These are phyloP conservation scores for Peromyscus nudipes DNA, from an alignment of 2,797 vertebrate genomes.

Conservation along the genomic window DNA sequence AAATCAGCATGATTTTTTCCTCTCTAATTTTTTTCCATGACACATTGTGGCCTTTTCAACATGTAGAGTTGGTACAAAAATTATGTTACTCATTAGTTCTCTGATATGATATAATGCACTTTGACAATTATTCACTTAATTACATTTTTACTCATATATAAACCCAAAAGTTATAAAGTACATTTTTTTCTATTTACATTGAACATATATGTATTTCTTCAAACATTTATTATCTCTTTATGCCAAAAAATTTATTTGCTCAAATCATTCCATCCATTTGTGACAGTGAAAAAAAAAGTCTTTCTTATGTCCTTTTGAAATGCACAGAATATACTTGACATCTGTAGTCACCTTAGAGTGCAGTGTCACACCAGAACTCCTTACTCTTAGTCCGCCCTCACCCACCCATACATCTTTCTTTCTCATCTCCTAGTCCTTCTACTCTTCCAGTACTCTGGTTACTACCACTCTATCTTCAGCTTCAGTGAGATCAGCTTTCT, in stretches of 20 bases:
- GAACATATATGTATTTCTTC: neutral
- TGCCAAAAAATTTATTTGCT: neutral
- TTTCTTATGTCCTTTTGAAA: neutral
- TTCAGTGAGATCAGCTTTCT: neutral
- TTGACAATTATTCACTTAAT: neutral
- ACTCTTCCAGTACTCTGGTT: neutral
- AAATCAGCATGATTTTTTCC: conserved; percentile 76
- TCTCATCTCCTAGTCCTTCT: neutral
- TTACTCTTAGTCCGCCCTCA: neutral
- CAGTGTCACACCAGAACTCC: neutral
- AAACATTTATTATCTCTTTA: neutral
- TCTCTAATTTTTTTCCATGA: conserved; percentile 52
- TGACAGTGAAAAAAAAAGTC: neutral
- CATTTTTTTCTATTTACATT: neutral
- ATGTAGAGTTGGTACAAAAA: conserved; percentile 35
- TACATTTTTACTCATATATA: neutral
- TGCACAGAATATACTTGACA: neutral
- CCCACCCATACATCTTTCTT: neutral
- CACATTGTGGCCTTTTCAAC: conserved; percentile 36
- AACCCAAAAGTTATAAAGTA: neutral
- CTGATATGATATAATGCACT: conserved; percentile 30
- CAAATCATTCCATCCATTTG: neutral
- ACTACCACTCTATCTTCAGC: neutral
- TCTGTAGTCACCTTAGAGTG: neutral
- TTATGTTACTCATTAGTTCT: conserved; percentile 35